Conservation (phyloP, 2,113 vertebrate species). For the Paradisaea rubra region DNA sequence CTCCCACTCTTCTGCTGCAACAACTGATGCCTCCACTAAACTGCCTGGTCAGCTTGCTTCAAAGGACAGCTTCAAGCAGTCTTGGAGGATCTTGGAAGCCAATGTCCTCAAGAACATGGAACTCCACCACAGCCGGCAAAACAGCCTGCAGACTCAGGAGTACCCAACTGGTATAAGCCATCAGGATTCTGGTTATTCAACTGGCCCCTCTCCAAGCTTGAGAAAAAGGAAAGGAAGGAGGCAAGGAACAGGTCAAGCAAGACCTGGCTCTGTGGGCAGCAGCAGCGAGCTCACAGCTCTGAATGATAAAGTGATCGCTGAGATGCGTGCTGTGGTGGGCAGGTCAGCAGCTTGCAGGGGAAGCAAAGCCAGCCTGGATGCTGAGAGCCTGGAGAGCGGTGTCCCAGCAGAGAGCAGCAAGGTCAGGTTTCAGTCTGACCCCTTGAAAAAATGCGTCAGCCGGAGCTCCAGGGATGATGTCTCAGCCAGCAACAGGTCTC, state of each 20-base stretch:
- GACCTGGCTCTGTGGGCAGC: slow-evolving; percentile 84
- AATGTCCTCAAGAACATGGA: slow-evolving; percentile 82
- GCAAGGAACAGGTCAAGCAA: slow-evolving; percentile 60
- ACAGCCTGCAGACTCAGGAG: slow-evolving; percentile 81
- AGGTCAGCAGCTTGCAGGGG: slow-evolving; percentile 80
- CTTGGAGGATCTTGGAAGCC: slow-evolving; percentile 80
- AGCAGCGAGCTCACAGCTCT: slow-evolving; percentile 80
- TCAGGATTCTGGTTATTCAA: slow-evolving; percentile 90
- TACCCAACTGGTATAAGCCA: slow-evolving; percentile 78
- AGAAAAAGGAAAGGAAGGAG: slow-evolving; percentile 82
- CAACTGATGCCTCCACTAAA: slow-evolving; percentile 16
- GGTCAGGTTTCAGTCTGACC: slow-evolving; percentile 77
- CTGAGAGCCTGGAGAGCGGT: slow-evolving; percentile 66
- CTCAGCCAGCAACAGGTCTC: slow-evolving; percentile 63
- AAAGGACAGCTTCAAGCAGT: slow-evolving; percentile 82
- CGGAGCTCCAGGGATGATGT: slow-evolving; percentile 75
- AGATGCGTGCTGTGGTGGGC: slow-evolving; percentile 85
- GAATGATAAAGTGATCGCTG: slow-evolving; percentile 84
- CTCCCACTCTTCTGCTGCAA: slow-evolving; percentile 37
- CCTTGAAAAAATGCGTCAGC: slow-evolving; percentile 69
- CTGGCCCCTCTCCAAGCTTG: slow-evolving; percentile 88
- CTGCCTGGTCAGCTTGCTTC: slow-evolving; percentile 58
- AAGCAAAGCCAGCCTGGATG: slow-evolving; percentile 76
- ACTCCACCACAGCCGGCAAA: slow-evolving; percentile 80
- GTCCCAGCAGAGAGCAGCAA: slow-evolving; percentile 57